Evolutionary conservation across 2,888 invertebrate species (phyloP), one percentile per base, ranked within the genome.

Genomic region (Andrena dorsata): DNA sequence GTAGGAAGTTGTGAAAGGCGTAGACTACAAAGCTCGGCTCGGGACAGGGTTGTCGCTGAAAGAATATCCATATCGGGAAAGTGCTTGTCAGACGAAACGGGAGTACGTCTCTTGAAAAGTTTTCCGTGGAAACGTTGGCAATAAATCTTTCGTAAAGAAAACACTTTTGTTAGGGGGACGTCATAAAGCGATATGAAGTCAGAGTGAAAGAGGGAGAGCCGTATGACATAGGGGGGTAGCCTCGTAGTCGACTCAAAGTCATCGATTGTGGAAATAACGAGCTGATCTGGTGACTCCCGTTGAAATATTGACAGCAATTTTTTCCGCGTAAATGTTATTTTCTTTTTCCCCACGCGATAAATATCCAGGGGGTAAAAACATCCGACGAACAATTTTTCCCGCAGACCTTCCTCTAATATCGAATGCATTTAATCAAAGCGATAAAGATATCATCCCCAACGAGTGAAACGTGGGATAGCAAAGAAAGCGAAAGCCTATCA

Each of bases 401-500:
- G 0, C 2, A 10, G 2, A 13, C 64, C 61, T 53, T 60, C 23
- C 32, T 7, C 10, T 30, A 71, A 66, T 78, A 80, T 80, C 71
- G 32, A 30, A 20, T 35, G 65, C 79, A 35, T 72, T 80, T 63
- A 72, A 76, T 76, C 82, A 80, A 70, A 65, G 20, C 51, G 81
- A 70, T 75, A 80, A 82, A 74, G 69, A 69, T 70, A 75, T 80
- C 66, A 60, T 41, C 41, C 32, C 20, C 16, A 8, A 35, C 78
- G 28, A 61, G 76, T 61, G 80, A 83, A 74, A 79, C 32, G 64
- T 53, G 53, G 32, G 56, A 72, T 53, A 69, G 69, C 47, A 65
- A 71, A 69, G 79, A 78, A 83, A 86, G 80, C 80, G 86, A 86
- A 85, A 86, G 79, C 76, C 82, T 78, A 84, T 83, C 80, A 61